Evolutionary conservation across 2,797 vertebrate species (phyloP).

Genomic region (Peromyscus aztecus): DNA sequence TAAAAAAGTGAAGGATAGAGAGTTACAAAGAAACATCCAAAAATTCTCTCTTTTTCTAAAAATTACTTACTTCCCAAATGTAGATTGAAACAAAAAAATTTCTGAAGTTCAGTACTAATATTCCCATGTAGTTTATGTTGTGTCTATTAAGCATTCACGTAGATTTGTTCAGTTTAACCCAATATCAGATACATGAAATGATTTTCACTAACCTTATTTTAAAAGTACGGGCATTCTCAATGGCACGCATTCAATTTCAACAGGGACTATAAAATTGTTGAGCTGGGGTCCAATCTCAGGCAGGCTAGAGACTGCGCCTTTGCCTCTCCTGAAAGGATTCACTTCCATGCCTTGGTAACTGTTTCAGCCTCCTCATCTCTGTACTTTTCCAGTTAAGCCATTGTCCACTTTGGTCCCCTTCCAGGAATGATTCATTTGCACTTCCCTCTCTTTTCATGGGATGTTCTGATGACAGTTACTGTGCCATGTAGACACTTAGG

Average conservation of each 20-base stretch:
- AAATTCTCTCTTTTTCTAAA: not conserved
- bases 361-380: not conserved
- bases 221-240: not conserved
- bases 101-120: not conserved
- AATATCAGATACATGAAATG: not conserved
- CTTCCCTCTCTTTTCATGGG: not conserved
- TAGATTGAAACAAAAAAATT: not conserved
- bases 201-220: not conserved
- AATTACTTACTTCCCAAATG: not conserved
- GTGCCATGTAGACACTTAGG: not conserved
- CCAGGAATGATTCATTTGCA: not conserved
- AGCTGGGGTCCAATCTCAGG: not conserved
- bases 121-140: not conserved
- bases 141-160: not conserved
- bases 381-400: not conserved
- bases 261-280: not conserved
- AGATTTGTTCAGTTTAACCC: not conserved
- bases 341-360: not conserved
- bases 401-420: not conserved
- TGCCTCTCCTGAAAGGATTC: not conserved
- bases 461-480: not conserved
- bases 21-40: not conserved
- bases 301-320: not conserved
- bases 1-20: not conserved
- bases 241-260: not conserved